Percentiles rank a stretch among this genome's conserved stretches.
phyloP scores from a whole-genome alignment of 1,140 invertebrate species.

The Sycophaga agraensis region DNA sequence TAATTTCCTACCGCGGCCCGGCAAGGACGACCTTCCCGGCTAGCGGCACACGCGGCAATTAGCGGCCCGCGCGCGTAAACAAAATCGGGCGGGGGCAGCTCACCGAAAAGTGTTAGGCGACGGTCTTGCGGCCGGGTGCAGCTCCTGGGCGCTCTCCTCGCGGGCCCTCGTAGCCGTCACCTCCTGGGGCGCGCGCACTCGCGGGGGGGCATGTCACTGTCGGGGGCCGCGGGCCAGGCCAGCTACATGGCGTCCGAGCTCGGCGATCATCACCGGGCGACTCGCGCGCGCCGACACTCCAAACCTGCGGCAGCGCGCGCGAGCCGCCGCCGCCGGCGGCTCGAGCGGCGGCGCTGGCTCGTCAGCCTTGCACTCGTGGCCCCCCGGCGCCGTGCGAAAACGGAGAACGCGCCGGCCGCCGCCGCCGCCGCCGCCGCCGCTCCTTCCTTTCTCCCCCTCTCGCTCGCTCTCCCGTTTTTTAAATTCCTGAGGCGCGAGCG shows the following conservation, averaged over 20 bases:
- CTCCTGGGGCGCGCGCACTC: too few species aligned
- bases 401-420: neutral
- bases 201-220: too few species aligned
- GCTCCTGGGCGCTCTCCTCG: too few species aligned
- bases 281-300: neutral
- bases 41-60: too few species aligned
- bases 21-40: neutral
- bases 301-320: too few species aligned
- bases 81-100: too few species aligned
- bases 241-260: neutral
- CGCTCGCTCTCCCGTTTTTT: neutral
- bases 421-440: neutral
- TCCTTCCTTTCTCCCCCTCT: neutral
- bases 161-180: neutral
- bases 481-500: neutral
- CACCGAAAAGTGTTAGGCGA: too few species aligned
- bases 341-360: too few species aligned
- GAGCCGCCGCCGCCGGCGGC: neutral
- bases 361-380: neutral
- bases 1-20: too few species aligned
- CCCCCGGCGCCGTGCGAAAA: neutral
- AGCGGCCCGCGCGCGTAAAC: too few species aligned
- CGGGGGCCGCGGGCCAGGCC: too few species aligned
- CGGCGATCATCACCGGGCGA: constrained; percentile 12
- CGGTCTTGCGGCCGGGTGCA: too few species aligned